phyloP scores from a whole-genome alignment of 2,113 vertebrate species.

The Gorilla gorilla region DNA sequence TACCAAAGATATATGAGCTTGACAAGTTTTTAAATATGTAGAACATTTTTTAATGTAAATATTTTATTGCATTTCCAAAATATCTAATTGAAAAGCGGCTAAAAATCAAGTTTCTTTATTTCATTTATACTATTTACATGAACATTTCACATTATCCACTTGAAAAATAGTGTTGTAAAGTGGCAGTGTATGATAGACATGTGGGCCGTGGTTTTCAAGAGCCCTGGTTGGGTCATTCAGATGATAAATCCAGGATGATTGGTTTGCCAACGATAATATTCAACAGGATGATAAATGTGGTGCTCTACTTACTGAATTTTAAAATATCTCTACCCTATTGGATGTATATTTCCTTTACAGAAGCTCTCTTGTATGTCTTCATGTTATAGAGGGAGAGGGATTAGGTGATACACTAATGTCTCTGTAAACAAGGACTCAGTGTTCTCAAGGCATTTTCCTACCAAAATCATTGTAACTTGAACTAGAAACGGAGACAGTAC shows the following conservation, averaged over 20 bases:
- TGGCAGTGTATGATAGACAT: not conserved
- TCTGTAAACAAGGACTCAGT: not conserved
- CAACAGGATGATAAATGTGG: not conserved
- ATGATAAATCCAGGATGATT: not conserved
- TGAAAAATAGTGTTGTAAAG: not conserved
- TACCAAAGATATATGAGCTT: not conserved
- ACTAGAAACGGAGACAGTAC: not conserved
- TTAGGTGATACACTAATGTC: not conserved
- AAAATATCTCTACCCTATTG: not conserved
- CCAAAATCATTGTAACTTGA: not conserved
- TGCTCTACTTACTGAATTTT: not conserved
- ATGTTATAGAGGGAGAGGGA: not conserved
- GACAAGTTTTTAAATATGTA: not conserved
- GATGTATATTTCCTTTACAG: not conserved
- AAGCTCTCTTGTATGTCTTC: not conserved
- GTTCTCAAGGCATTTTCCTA: not conserved
- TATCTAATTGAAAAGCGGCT: not conserved
- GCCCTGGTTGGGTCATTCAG: not conserved
- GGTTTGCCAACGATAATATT: not conserved
- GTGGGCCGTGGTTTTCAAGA: not conserved
- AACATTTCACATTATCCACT: not conserved
- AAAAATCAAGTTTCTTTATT: not conserved
- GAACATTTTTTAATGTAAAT: not conserved
- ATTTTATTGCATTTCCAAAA: not conserved
- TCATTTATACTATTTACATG: not conserved